Conservation (phyloP, 2,113 vertebrate genomes). For the Pseudois nayaur region DNA sequence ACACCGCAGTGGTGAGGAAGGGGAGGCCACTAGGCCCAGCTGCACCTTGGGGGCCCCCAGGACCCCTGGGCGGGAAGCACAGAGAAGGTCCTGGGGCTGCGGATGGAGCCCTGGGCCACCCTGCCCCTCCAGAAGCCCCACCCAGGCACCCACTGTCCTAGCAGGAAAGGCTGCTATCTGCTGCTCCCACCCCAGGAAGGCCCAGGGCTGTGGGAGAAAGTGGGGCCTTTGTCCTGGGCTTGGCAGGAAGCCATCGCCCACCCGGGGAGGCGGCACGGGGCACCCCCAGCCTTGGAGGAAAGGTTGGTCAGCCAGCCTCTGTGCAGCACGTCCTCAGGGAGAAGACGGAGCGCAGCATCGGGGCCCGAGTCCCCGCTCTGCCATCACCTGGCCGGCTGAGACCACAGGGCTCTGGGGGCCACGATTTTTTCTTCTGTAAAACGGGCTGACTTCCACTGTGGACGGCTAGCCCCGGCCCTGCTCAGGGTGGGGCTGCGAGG, state of each 20-base stretch:
- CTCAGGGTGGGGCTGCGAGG: background rate
- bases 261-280: background rate
- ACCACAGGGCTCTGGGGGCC: background rate
- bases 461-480: background rate
- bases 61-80: accelerated
- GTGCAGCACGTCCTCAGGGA: background rate
- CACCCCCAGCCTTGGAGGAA: background rate
- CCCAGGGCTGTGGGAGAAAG: background rate
- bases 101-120: accelerated
- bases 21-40: background rate
- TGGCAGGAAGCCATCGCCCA: background rate
- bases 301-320: background rate
- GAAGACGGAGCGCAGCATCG: background rate
- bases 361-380: accelerated
- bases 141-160: background rate
- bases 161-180: background rate
- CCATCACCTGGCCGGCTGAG: accelerated
- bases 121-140: background rate
- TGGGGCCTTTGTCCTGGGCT: background rate
- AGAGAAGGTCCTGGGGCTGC: background rate
- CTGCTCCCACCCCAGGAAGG: background rate
- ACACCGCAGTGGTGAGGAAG: background rate
- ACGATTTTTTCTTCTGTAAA: background rate
- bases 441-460: accelerated
- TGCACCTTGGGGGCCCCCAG: background rate